Conservation (phyloP, 92 coral and sea anemone species). For the Blastomussa wellsi region DNA sequence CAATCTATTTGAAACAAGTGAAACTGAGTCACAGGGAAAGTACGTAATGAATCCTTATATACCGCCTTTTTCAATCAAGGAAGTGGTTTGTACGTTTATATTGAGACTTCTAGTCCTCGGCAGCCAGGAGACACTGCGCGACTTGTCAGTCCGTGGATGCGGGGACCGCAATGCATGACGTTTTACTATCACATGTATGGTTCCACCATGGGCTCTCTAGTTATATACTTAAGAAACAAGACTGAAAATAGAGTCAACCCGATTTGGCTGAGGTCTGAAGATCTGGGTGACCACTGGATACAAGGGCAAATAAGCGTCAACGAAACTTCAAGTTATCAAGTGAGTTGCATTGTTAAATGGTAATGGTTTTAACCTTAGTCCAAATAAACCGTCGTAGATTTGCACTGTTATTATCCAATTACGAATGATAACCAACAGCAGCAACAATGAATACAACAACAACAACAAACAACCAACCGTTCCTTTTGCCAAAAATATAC, state of each 20-base stretch:
- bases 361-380: not conserved
- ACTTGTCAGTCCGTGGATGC: slow-evolving; percentile 45
- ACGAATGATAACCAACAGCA: too few species aligned
- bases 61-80: not conserved
- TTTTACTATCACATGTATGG: slow-evolving; percentile 68
- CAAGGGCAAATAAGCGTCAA: slow-evolving; percentile 43
- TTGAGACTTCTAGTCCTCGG: slow-evolving; percentile 45
- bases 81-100: slow-evolving; percentile 41
- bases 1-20: too few species aligned
- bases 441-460: too few species aligned
- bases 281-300: slow-evolving; percentile 43
- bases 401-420: too few species aligned
- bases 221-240: slow-evolving; percentile 25
- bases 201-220: slow-evolving; percentile 38
- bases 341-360: slow-evolving; percentile 21
- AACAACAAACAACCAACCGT: too few species aligned
- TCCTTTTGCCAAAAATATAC: too few species aligned
- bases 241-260: slow-evolving; percentile 9
- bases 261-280: slow-evolving; percentile 48
- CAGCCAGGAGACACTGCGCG: slow-evolving; percentile 43
- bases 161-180: slow-evolving; percentile 57
- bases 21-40: too few species aligned
- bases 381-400: too few species aligned
- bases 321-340: slow-evolving; percentile 42
- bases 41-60: too few species aligned